Conservation (phyloP, 1,140 invertebrate species). For the Drosophila willistoni region DNA sequence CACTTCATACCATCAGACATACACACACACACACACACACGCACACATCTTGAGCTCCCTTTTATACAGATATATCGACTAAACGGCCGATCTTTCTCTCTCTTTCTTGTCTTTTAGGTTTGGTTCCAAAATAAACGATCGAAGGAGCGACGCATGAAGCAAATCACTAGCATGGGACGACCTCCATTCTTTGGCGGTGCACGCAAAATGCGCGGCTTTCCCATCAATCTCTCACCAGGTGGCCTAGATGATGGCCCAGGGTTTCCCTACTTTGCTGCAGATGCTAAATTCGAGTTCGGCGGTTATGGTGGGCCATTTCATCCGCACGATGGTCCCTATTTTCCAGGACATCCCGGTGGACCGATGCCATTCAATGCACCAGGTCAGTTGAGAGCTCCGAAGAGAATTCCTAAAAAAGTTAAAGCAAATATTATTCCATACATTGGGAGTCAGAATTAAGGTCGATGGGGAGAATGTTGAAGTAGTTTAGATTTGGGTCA, state of each 20-base stretch:
- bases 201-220: slow-evolving; percentile 94
- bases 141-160: slow-evolving; percentile 96
- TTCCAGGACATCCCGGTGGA: slow-evolving; percentile 90
- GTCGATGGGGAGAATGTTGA: too few species aligned
- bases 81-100: background rate
- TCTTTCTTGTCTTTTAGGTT: slow-evolving; percentile 87
- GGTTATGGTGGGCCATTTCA: slow-evolving; percentile 93
- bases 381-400: slow-evolving; percentile 83
- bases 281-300: slow-evolving; percentile 95
- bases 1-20: background rate
- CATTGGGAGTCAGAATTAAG: too few species aligned
- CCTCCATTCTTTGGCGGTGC: slow-evolving; percentile 95
- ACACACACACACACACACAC: background rate
- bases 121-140: slow-evolving; percentile 99
- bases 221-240: slow-evolving; percentile 94
- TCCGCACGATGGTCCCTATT: slow-evolving; percentile 93
- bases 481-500: too few species aligned
- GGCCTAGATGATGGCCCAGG: slow-evolving; percentile 91
- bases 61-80: slow-evolving; percentile 2
- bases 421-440: background rate
- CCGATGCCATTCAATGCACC: slow-evolving; percentile 89
- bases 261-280: slow-evolving; percentile 93
- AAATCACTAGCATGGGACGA: slow-evolving; percentile 95
- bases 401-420: too few species aligned
- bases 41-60: background rate